Conservation (phyloP, 2,888 invertebrate genomes). For the Unio pictorum region DNA sequence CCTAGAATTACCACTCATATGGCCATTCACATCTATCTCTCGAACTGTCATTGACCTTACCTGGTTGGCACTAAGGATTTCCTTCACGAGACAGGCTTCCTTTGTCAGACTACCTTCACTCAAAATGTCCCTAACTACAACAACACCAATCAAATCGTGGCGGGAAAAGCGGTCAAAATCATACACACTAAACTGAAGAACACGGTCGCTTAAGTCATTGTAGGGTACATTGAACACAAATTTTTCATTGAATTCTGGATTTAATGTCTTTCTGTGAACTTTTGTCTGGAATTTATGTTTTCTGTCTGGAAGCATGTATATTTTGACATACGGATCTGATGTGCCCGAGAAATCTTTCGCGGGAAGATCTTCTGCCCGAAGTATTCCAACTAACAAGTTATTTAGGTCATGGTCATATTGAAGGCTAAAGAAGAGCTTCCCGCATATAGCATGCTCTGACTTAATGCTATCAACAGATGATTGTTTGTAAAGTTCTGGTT, state of each 20-base stretch:
- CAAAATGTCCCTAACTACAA: slow-evolving; percentile 83
- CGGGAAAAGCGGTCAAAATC: slow-evolving; percentile 91
- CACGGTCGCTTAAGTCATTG: slow-evolving; percentile 82
- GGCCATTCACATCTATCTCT: not conserved
- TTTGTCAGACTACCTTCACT: slow-evolving; percentile 84
- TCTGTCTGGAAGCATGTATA: slow-evolving; percentile 86
- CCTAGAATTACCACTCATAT: not conserved
- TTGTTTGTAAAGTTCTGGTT: slow-evolving; percentile 74
- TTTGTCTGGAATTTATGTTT: slow-evolving; percentile 91
- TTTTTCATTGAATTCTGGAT: slow-evolving; percentile 87
- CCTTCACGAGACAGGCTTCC: slow-evolving; percentile 89
- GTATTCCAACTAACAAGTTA: slow-evolving; percentile 84
- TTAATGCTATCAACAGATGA: slow-evolving; percentile 59
- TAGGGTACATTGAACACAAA: slow-evolving; percentile 87
- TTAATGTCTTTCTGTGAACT: slow-evolving; percentile 83
- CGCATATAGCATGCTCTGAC: slow-evolving; percentile 74
- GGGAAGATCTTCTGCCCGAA: slow-evolving; percentile 82
- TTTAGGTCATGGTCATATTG: slow-evolving; percentile 87
- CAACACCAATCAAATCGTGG: slow-evolving; percentile 89
- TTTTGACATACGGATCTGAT: slow-evolving; percentile 90
- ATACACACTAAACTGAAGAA: slow-evolving; percentile 88
- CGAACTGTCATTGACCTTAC: slow-evolving; percentile 32
- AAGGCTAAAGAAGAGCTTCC: slow-evolving; percentile 86
- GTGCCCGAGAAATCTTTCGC: slow-evolving; percentile 88
- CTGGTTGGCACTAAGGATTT: slow-evolving; percentile 79